A percentile compares a stretch with the other conserved stretches of the same genome.
phyloP scores from a whole-genome alignment of 2,797 vertebrate species.

The Mormyrus hasselquistii region DNA sequence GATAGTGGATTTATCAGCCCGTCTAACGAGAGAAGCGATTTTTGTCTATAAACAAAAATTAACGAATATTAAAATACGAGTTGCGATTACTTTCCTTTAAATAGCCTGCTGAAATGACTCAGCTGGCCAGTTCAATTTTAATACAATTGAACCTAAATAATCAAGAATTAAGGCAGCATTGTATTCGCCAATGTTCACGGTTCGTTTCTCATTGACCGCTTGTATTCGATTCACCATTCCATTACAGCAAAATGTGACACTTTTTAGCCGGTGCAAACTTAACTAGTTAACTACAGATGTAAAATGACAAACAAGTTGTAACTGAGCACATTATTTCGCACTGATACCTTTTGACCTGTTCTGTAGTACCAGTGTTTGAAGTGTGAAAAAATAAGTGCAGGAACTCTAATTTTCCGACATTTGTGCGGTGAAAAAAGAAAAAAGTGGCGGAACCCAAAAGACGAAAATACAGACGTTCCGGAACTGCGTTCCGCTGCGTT shows the following conservation, averaged over 20 bases:
- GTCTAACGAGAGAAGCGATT: not conserved
- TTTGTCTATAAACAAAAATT: not conserved
- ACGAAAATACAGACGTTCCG: too few species aligned
- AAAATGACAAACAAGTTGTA: not conserved
- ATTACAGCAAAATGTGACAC: not conserved
- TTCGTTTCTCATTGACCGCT: not conserved
- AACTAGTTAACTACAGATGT: not conserved
- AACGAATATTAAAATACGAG: not conserved
- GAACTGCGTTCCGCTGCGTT: too few species aligned
- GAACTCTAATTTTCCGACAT: too few species aligned
- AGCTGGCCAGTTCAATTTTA: not conserved
- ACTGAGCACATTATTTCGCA: not conserved
- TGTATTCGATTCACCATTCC: not conserved
- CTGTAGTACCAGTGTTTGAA: not conserved
- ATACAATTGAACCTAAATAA: not conserved
- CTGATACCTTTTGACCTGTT: not conserved
- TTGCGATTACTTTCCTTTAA: not conserved
- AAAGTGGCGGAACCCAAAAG: too few species aligned
- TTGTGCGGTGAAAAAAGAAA: too few species aligned
- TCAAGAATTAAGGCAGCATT: not conserved
- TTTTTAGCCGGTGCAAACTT: not conserved
- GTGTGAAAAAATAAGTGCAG: too few species aligned
- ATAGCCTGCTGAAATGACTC: not conserved
- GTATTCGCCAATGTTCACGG: not conserved
- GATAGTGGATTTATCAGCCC: not conserved